Evolutionary conservation across 2,888 invertebrate species (phyloP), one percentile per base, ranked within the genome.

Genomic region (Scaptomyza tumidula): DNA sequence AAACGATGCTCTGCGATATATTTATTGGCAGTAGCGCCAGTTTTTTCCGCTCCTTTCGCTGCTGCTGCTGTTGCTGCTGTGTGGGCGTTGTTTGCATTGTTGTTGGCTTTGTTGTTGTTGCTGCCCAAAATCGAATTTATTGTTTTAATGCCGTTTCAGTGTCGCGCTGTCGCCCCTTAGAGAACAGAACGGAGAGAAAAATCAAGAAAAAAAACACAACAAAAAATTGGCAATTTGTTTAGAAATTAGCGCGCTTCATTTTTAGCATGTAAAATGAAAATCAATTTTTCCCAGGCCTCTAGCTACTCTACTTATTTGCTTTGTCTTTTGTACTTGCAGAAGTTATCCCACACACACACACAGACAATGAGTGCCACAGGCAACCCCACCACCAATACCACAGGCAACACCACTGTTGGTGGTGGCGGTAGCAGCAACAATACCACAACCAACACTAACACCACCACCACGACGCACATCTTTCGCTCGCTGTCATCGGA

Each of bases 401-500:
- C 11, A 29, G 43, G 66, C 35, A 43, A 3, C n/a, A 24, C n/a
- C 37, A 27, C 24, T 4, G 11, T 19, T 6, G 6, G 14, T 19
- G 43, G 43, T 50, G 50, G 65, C 9, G 43, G 43, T 50, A 35
- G 65, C 10, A 59, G 66, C 13, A 76, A 79, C 10, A 57, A 71
- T 39, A 70, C 80, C 54, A 72, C 80, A 43, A 43, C 2, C 24
- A 19, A 6, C n/a, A 37, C 11, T 44, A 45, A 9, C 11, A n/a
- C 35, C 11, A 3, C 11, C 16, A 62, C 24, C 31, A 39, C 43
- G 11, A 72, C 89, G 59, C 91, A 91, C 65, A 95, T 95, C 92
- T 94, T 94, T 89, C 93, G 95, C 49, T 95, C 95, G 41, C 93
- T 94, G 86, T 95, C 95, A 79, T 94, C 94, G 65, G 96, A 96